A percentile compares a stretch with the other conserved stretches of the same genome.
These are phyloP conservation scores for Abrostola tripartita DNA, from an alignment of 2,888 invertebrate species.

Conservation along the genomic window DNA sequence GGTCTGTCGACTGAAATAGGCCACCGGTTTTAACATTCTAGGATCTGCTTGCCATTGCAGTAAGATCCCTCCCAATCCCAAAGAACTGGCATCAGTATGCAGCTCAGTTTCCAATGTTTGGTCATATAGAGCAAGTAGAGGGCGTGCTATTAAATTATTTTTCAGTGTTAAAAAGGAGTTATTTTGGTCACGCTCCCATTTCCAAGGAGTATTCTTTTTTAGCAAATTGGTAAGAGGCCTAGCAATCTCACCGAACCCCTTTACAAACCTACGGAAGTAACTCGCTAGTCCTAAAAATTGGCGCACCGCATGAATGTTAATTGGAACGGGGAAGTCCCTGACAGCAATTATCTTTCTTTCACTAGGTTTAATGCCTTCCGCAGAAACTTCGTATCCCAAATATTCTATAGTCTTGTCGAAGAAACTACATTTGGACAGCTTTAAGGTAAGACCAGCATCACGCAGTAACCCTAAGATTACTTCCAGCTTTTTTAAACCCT, in stretches of 20 bases:
- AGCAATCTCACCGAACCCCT: background rate
- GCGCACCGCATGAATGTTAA: conserved; percentile 1
- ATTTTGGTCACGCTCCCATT: background rate
- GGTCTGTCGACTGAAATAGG: too few relatives aligned
- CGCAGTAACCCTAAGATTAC: background rate
- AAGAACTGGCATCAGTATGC: conserved; percentile 47
- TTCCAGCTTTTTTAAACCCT: background rate
- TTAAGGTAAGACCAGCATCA: conserved; percentile 1
- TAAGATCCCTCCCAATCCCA: background rate
- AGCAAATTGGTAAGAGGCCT: background rate
- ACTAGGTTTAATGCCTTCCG: too few relatives aligned
- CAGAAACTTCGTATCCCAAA: too few relatives aligned
- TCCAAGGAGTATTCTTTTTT: background rate
- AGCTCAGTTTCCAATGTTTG: conserved; percentile 32
- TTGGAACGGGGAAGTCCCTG: too few relatives aligned
- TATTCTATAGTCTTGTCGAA: conserved; percentile 1
- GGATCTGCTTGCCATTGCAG: too few relatives aligned
- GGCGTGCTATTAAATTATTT: too few relatives aligned
- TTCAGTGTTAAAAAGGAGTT: too few relatives aligned
- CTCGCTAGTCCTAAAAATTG: background rate
- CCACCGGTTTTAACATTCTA: too few relatives aligned
- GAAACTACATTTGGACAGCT: conserved; percentile 5
- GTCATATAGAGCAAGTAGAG: conserved; percentile 12
- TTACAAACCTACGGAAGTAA: conserved; percentile 2
- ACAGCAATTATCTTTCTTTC: too few relatives aligned